Evolutionary conservation across 2,888 invertebrate genomes (phyloP), one percentile per base, ranked within the genome.

Genomic region (Drosophila bunnanda): DNA sequence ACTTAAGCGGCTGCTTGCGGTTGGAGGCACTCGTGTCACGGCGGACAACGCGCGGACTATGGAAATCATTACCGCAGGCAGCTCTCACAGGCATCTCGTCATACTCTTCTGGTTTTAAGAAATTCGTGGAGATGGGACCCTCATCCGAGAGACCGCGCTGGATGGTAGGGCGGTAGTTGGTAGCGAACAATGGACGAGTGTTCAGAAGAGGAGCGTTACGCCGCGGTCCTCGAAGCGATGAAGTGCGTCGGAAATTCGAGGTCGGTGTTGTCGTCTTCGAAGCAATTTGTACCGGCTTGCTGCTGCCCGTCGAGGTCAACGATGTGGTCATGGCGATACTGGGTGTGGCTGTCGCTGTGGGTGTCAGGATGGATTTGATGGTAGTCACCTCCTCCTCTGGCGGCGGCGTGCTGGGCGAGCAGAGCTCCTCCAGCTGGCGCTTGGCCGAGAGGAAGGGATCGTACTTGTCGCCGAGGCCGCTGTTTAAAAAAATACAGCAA

Each of bases 361-460:
- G 62, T 46, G 62, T 62, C 60, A 50, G 50, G 25, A 43, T 36
- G 32, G 38, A 13, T 32, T 15, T 50, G n/a, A 4, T 28, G 62
- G 34, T 20, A 17, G 46, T 46, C 28, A 59, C 65, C 58, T 77
- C 81, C 62, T 57, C 69, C 92, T 62, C 78, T 65, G 32, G 82
- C 64, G 79, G 93, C 91, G 81, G 88, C 61, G 94, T 94, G 48
- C 54, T 76, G 66, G 83, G 94, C 56, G 95, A 95, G 93, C 96
- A 95, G 38, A 97, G 94, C 90, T 97, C 96, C 92, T 95, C 95
- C 93, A 97, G 94, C 93, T 97, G 97, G 77, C 95, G 95, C 93
- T 96, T 96, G 53, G 97, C 97, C 78, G 95, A 95, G 79, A 95
- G 93, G 92, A 96, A 96, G 56, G 97, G 97, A 92, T 97, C 96